Base-by-base conservation (phyloP, 2,797 vertebrate species). In the Platyrinchus mystaceus region DNA sequence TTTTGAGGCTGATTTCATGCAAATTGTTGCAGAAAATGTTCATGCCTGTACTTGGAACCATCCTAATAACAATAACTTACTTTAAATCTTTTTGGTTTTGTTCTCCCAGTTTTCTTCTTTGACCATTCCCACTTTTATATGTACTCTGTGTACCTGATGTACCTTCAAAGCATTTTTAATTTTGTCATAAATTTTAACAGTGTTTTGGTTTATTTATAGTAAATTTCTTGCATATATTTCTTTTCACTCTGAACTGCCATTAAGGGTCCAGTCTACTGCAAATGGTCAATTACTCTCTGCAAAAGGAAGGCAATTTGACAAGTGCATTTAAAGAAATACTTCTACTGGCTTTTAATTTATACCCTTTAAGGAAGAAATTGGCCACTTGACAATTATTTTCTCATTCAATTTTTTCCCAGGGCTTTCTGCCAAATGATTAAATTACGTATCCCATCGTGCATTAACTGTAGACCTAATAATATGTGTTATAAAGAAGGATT, bases 401-500 rank as follows among this genome's bases (percentile, higher is more conserved):
- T 96, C 93, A 88, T 91, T 97, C 94, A 94, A 74, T 95, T 96
- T 96, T 97, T 96, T 96, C 73, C 82, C 94, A 94, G 96, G 88
- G 88, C 93, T 85, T 96, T 96, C 88, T 93, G 93, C 95, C 92
- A 96, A 96, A 96, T 91, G 97, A 97, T 97, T 97, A 97, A 97
- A 96, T 98, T 97, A 94, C 83, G 89, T 97, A 96, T 97, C 95
- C 96, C 94, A 77, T 89, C 55, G 23, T 94, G 91, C 94, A 92
- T 87, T 96, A 97, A 91, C 94, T 96, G 87, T 97, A 94, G 92
- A 94, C 96, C 97, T 97, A 97, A 97, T 98, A 97, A 94, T 97
- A 92, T 96, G 90, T 97, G 89, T 97, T 96, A 95, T 96, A 95
- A 97, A 95, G 93, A 88, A 94, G 97, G 95, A 96, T 98, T 98